phyloP scores from a whole-genome alignment of 2,888 invertebrate species.

The Anarsia innoxiella region DNA sequence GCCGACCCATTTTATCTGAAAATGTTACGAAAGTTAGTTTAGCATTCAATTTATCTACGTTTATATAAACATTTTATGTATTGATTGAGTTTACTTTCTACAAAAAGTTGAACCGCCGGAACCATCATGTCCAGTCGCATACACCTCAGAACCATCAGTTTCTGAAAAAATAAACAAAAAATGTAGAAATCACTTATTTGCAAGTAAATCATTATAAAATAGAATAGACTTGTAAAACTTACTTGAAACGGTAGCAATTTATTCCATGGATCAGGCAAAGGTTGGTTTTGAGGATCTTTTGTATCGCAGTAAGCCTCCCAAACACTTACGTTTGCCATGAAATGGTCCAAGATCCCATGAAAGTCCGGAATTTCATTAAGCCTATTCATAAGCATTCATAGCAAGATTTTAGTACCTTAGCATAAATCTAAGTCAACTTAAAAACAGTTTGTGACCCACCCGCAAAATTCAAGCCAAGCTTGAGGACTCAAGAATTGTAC shows the following conservation, averaged over 20 bases:
- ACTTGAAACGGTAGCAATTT: no score
- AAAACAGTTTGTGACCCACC: no score
- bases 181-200: not conserved
- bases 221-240: no score
- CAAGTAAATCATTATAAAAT: no score
- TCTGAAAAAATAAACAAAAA: conserved; percentile 58
- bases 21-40: not conserved
- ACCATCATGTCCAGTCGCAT: conserved; percentile 92
- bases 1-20: conserved; percentile 77
- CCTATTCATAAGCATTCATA: conserved; percentile 1
- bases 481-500: conserved; percentile 55
- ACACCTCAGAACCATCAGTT: conserved; percentile 85
- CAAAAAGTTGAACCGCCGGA: conserved; percentile 84
- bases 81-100: no score
- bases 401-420: no score
- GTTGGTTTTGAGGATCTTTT: conserved; percentile 80
- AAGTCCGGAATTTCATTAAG: conserved; percentile 46
- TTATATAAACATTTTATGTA: not conserved
- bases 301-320: conserved; percentile 88
- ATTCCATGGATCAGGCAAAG: conserved; percentile 83
- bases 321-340: conserved; percentile 63
- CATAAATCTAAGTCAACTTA: no score
- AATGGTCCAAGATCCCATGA: conserved; percentile 79
- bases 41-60: not conserved
- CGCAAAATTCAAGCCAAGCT: conserved; percentile 62